Evolutionary conservation across 2,888 invertebrate genomes (phyloP).

Genomic region (Salticus scenicus): DNA sequence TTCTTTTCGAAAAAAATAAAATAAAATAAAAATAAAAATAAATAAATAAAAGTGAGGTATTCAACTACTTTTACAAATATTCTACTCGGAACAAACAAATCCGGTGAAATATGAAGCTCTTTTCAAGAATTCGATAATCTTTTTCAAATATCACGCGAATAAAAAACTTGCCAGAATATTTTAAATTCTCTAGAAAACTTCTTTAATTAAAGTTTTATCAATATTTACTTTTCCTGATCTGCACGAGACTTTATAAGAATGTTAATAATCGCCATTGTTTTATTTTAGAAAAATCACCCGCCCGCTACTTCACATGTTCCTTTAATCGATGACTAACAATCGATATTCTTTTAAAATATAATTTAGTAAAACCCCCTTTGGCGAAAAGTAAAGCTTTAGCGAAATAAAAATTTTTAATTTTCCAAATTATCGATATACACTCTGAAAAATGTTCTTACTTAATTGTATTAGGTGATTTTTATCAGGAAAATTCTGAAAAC

Average conservation of each 20-base stretch:
- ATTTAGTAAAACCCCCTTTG: not conserved
- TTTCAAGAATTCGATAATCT: no score
- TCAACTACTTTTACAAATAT: no score
- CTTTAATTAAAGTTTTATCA: not conserved
- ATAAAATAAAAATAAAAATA: no score
- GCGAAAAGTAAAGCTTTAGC: not conserved
- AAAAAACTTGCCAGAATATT: no score
- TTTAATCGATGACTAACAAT: not conserved
- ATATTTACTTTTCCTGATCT: not conserved
- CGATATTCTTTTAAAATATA: constrained; percentile 5
- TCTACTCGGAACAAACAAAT: no score
- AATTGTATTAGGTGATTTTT: not conserved
- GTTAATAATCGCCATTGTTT: not conserved
- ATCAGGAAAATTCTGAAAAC: not conserved
- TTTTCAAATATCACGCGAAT: no score
- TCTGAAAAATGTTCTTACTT: not conserved
- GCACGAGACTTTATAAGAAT: not conserved
- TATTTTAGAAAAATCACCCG: not conserved
- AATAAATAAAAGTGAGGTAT: no score
- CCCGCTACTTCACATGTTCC: not conserved
- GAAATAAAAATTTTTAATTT: not conserved
- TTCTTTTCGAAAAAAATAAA: no score
- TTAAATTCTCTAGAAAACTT: not conserved
- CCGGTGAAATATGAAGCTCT: no score
- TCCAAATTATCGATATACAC: not conserved